Conservation (phyloP, 1,140 invertebrate genomes). For the Archegozetes longisetosus region DNA sequence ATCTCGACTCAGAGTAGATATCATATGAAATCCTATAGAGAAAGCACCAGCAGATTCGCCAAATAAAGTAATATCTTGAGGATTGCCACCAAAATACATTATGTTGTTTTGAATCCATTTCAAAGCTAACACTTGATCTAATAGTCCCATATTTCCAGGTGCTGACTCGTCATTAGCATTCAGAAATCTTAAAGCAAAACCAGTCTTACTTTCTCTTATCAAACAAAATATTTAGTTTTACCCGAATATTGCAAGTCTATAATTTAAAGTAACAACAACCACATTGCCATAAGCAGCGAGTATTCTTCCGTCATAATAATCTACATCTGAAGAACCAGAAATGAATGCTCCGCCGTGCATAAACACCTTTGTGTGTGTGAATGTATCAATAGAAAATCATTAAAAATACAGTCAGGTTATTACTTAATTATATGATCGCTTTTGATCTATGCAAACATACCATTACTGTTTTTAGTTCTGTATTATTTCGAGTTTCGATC, state of each 20-base stretch:
- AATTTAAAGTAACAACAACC: background rate
- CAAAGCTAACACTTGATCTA: slow-evolving; percentile 18
- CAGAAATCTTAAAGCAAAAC: slow-evolving; percentile 7
- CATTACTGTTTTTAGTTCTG: too few species aligned
- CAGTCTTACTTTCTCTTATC: background rate
- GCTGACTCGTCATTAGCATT: background rate
- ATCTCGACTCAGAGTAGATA: slow-evolving; percentile 23
- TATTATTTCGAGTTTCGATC: too few species aligned
- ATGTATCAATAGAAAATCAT: too few species aligned
- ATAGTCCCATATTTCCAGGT: slow-evolving; percentile 20
- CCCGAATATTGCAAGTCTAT: background rate
- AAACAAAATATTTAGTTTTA: background rate
- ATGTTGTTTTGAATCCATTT: slow-evolving; percentile 21
- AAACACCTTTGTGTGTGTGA: too few species aligned
- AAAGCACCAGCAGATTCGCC: slow-evolving; percentile 32
- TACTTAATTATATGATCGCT: too few species aligned
- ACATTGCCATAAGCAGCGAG: background rate
- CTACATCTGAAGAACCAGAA: background rate
- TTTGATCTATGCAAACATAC: too few species aligned
- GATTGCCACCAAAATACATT: slow-evolving; percentile 20
- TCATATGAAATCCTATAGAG: slow-evolving; percentile 27
- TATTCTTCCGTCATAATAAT: background rate
- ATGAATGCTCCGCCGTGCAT: background rate
- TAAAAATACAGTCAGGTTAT: too few species aligned
- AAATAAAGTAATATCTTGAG: slow-evolving; percentile 33